phyloP scores from a whole-genome alignment of 2,888 invertebrate species.

The Pterostichus madidus region DNA sequence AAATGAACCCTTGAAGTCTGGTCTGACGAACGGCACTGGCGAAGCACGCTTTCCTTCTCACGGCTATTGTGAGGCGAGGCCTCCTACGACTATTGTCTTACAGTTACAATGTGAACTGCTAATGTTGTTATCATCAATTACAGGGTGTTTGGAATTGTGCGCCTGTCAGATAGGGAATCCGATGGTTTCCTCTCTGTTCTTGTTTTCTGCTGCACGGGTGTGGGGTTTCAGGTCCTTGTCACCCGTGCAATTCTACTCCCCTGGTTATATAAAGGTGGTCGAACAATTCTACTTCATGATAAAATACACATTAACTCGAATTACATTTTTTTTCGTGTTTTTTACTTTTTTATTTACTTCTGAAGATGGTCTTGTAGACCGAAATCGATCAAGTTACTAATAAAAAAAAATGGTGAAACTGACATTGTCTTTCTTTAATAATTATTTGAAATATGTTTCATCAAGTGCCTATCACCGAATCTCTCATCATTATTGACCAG shows the following conservation, averaged over 20 bases:
- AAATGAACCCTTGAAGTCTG: neutral
- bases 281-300: neutral
- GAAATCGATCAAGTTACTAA: too few relatives aligned
- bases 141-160: constrained; percentile 50
- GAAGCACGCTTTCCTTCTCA: constrained; percentile 47
- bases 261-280: constrained; percentile 18
- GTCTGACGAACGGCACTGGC: constrained; percentile 25
- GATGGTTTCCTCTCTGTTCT: constrained; percentile 23
- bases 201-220: constrained; percentile 20
- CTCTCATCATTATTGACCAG: too few relatives aligned
- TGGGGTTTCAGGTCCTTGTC: neutral
- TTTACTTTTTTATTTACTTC: too few relatives aligned
- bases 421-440: too few relatives aligned
- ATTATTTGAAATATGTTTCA: too few relatives aligned
- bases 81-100: constrained; percentile 65
- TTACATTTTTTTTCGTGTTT: neutral
- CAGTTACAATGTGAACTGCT: constrained; percentile 62
- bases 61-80: constrained; percentile 45
- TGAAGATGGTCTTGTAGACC: too few relatives aligned
- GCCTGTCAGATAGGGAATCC: constrained; percentile 64
- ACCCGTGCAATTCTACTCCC: neutral
- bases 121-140: constrained; percentile 66
- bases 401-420: too few relatives aligned
- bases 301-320: constrained; percentile 17
- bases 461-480: too few relatives aligned